phyloP scores from a whole-genome alignment of 2,113 vertebrate species.

The Seriola dumerili region DNA sequence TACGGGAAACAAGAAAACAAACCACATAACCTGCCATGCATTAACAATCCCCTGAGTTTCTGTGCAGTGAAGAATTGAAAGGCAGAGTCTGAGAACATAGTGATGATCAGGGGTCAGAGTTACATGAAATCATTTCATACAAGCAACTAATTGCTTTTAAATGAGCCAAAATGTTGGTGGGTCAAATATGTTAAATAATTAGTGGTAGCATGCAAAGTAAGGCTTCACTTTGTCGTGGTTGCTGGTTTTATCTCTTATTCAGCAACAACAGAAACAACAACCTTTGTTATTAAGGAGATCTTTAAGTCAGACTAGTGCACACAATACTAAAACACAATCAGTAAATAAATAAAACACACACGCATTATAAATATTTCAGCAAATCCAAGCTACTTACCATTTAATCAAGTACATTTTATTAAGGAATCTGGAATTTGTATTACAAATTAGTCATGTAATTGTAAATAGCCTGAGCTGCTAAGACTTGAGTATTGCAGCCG shows the following conservation, averaged over 20 bases:
- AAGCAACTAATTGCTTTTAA: constrained; percentile 28
- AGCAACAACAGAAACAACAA: constrained; percentile 1
- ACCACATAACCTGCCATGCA: constrained; percentile 32
- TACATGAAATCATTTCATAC: constrained; percentile 13
- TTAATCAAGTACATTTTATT: constrained; percentile 61
- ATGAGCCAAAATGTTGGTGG: constrained; percentile 28
- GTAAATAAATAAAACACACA: constrained; percentile 18
- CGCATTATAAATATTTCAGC: constrained; percentile 43
- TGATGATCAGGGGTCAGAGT: constrained; percentile 30
- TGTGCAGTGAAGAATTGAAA: constrained; percentile 30
- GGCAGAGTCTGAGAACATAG: constrained; percentile 18
- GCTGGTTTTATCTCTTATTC: constrained; percentile 20
- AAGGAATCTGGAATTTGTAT: constrained; percentile 60
- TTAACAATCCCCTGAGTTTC: constrained; percentile 30
- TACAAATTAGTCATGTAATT: constrained; percentile 74
- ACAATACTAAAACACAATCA: constrained; percentile 26
- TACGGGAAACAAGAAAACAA: constrained; percentile 57
- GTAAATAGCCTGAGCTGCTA: constrained; percentile 65
- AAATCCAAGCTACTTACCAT: constrained; percentile 68
- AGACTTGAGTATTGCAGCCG: constrained; percentile 64
- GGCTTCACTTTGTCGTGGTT: constrained; percentile 18
- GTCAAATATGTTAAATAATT: constrained; percentile 37
- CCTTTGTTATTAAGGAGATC: constrained; percentile 3
- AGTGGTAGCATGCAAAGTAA: not conserved
- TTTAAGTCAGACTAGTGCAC: constrained; percentile 10